phyloP scores from a whole-genome alignment of 2,888 invertebrate genomes.

The Ferdinandea cuprea region DNA sequence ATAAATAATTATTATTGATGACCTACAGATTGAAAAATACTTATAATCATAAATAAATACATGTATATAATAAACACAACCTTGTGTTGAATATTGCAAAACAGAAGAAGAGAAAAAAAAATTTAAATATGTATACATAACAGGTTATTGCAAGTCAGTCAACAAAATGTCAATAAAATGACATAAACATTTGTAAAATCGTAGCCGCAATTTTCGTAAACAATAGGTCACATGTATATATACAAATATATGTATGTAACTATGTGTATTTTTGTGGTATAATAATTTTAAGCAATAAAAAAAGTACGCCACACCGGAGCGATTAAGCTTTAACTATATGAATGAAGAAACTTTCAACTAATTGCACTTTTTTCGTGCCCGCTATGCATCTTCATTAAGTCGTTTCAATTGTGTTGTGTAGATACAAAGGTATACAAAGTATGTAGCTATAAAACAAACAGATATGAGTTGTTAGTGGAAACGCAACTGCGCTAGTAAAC shows the following conservation, averaged over 20 bases:
- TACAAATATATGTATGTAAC: neutral
- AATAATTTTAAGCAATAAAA: conserved; percentile 10
- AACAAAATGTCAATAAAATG: conserved; percentile 40
- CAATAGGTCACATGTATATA: conserved; percentile 20
- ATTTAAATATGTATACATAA: neutral
- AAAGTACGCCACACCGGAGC: conserved; percentile 5
- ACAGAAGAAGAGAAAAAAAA: too few relatives aligned
- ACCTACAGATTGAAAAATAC: conserved; percentile 9
- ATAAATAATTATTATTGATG: conserved; percentile 16
- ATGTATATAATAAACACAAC: conserved; percentile 19
- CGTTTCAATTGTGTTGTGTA: conserved; percentile 2
- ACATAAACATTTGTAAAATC: conserved; percentile 40
- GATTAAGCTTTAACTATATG: conserved; percentile 26
- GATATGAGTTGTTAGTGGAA: neutral
- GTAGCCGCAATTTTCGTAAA: conserved; percentile 43
- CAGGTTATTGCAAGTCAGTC: conserved; percentile 35
- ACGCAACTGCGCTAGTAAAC: conserved; percentile 29
- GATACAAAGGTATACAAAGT: too few relatives aligned
- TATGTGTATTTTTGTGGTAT: neutral
- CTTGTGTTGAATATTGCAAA: conserved; percentile 22
- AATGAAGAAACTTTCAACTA: conserved; percentile 6
- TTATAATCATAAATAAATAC: neutral
- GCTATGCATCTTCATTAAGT: conserved; percentile 49
- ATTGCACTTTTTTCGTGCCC: conserved; percentile 40
- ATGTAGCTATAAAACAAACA: neutral